Percentiles rank a stretch among this genome's conserved stretches.
Evolutionary conservation across 2,888 invertebrate genomes (phyloP).

Genomic region (Tubiluchus corallicola): DNA sequence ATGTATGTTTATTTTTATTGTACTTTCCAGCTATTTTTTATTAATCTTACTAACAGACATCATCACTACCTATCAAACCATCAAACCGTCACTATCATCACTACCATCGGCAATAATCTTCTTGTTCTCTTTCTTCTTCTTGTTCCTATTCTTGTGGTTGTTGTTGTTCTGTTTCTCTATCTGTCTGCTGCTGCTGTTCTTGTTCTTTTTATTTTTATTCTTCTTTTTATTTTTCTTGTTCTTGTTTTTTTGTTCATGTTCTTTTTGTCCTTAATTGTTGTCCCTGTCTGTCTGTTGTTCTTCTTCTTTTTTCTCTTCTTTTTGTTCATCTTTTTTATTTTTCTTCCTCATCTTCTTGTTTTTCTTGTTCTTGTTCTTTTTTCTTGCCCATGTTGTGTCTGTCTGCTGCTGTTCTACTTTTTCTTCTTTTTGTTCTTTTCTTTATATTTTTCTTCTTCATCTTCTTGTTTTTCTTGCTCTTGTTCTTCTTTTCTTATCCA

Average conservation of each 20-base stretch:
- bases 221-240: neutral
- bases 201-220: neutral
- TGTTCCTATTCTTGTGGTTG: neutral
- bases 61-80: neutral
- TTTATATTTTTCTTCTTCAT: neutral
- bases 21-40: no score
- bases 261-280: neutral
- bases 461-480: neutral
- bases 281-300: neutral
- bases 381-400: neutral
- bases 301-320: slow-evolving; percentile 3
- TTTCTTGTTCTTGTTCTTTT: no score
- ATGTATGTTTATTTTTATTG: no score
- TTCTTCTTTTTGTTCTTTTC: neutral
- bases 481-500: neutral
- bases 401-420: neutral
- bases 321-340: neutral
- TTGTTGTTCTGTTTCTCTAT: neutral
- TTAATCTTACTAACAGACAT: neutral
- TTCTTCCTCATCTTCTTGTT: neutral
- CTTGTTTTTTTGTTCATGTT: neutral
- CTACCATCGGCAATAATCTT: neutral
- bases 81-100: neutral
- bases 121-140: slow-evolving; percentile 1
- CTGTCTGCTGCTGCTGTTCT: neutral